Evolutionary conservation across 1,140 invertebrate species (phyloP), one percentile per base, ranked within the genome.

Genomic region (Pseudomyrmex flavicornis): DNA sequence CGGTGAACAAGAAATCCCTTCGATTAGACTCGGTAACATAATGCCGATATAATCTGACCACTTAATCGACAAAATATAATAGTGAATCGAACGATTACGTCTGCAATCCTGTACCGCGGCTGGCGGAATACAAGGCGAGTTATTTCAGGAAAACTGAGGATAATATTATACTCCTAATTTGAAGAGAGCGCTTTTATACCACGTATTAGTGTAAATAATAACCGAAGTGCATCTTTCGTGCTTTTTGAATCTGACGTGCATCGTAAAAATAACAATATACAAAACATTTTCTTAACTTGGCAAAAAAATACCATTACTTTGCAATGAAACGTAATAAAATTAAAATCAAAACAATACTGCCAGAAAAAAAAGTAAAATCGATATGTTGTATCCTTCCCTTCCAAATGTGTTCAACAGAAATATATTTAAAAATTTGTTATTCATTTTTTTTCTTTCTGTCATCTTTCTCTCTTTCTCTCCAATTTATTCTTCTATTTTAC

Each of bases 11-110:
- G 66, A 68, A 84, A 72, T 66, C 75, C 83, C 85, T 35, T 87
- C 86, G 85, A 88, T 88, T 87, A 87, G 82, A 79, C 76, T 80
- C 15, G 56, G 44, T 66, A 61, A 61, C 35, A 70, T 56, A 80
- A 80, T 80, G 13, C 76, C 35, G 76, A 80, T 80, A 80, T 80
- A 72, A 80, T 80, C 76, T 80, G 76, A 80, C 66, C 76, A 80
- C 76, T 80, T 80, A 80, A 80, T 80, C 66, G 76, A 17, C 54
- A 72, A 80, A 80, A 80, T 80, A 80, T 72, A 80, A 80, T 80
- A 50, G 66, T 61, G 76, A 80, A 79, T 70, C 15, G 76, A n/a
- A 79, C 76, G 56, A 80, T 80, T 80, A 80, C 44, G 44, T 3
- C 59, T 48, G 76, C 44, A 59, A 80, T 72, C 10, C 22, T 72